Evolutionary conservation across 2,113 vertebrate species (phyloP), one percentile per base, ranked within the genome.

Genomic region (Symphodus melops): DNA sequence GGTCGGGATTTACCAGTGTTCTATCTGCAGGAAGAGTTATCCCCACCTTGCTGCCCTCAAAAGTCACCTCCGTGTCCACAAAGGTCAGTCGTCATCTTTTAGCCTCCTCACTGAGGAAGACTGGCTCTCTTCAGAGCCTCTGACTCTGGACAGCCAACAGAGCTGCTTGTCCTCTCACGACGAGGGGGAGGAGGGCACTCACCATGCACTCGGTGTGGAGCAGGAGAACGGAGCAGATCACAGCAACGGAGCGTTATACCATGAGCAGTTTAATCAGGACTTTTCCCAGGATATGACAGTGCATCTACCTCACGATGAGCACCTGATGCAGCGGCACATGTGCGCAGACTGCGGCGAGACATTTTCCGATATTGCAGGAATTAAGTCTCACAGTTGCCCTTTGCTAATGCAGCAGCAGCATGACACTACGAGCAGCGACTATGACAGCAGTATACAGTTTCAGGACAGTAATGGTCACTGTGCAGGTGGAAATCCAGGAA

Each of bases 41-140:
- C 95, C 95, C 49, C 96, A 96, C 75, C 67, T 97, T 49, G 96
- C 96, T 0, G 95, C 96, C 17, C 95, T 96, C 57, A 94, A 94
- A 51, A 96, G 96, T 76, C 97, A 98, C 60, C 92, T 96, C 13
- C 94, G 97, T 17, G 95, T 96, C 60, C 96, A 96, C 72, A 94
- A 93, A 66, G 92, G 91, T 72, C 95, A 94, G 81, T 86, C 89
- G 0, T 66, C 89, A 36, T 85, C 90, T 33, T 83, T 90, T 60
- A 75, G 53, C 57, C 77, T 84, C 66, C 70, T 44, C n/a, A 11
- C 53, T 3, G 93, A 91, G 13, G 93, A 87, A 39, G 92, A 95
- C 63, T 95, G 94, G 94, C 94, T 95, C 60, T 92, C 94, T 23
- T 85, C 92, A 2, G 92, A 95, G 75, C 93, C 91, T 5, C 79